Evolutionary conservation across 2,888 invertebrate species (phyloP).

Genomic region (Caenorhabditis imperialis): DNA sequence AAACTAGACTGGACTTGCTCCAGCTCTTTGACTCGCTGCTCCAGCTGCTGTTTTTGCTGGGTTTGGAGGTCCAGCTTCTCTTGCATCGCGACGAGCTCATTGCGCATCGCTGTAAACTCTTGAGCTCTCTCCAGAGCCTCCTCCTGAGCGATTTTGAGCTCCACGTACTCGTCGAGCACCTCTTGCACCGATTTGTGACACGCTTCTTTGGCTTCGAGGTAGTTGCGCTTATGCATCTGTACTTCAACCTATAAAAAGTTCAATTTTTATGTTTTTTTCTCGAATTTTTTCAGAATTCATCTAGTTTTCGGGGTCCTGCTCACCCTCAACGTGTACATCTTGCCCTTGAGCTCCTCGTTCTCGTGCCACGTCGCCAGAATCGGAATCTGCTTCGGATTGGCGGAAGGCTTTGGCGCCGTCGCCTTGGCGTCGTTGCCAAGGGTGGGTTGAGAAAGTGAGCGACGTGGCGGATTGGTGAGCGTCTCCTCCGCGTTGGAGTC

Average conservation of each 20-base stretch:
- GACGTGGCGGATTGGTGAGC: constrained; percentile 6
- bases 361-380: constrained; percentile 51
- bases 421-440: background rate
- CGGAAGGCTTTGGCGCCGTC: background rate
- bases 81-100: background rate
- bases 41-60: constrained; percentile 9
- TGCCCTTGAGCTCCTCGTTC: constrained; percentile 39
- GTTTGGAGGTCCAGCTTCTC: constrained; percentile 12
- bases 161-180: constrained; percentile 46
- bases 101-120: background rate
- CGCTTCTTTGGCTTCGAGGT: constrained; percentile 29
- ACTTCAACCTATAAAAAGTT: background rate
- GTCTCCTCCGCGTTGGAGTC: constrained; percentile 30
- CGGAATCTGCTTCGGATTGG: constrained; percentile 34
- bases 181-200: constrained; percentile 36
- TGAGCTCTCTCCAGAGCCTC: constrained; percentile 10
- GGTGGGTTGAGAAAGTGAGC: constrained; percentile 35
- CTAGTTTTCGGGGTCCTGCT: too few relatives aligned
- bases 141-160: constrained; percentile 35
- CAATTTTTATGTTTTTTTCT: too few relatives aligned
- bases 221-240: constrained; percentile 10
- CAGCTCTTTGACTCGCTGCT: constrained; percentile 18
- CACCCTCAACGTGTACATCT: constrained; percentile 36
- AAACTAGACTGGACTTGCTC: background rate
- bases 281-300: too few relatives aligned